A percentile compares a stretch with the other conserved stretches of the same genome.
Conservation (phyloP, 2,888 invertebrate genomes). For the Ctena decussata region DNA sequence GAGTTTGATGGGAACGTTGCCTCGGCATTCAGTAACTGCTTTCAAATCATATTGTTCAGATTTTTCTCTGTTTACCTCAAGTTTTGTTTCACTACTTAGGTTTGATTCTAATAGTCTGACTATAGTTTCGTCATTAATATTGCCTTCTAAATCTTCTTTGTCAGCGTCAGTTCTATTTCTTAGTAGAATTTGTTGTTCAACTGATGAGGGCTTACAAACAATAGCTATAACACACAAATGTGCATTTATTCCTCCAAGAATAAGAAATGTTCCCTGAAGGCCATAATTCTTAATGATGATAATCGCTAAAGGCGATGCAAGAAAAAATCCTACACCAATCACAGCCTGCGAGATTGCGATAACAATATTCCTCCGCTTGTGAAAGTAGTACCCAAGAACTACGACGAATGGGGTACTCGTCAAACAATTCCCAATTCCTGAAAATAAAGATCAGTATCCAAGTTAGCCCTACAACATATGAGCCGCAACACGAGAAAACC, state of each 20-base stretch:
- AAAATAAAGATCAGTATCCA: no score
- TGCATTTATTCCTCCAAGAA: conserved; percentile 13
- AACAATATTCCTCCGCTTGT: conserved; percentile 49
- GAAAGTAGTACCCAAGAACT: conserved; percentile 63
- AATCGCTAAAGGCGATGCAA: conserved; percentile 11
- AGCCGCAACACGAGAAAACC: no score
- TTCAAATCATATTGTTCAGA: not conserved
- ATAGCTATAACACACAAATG: conserved; percentile 17
- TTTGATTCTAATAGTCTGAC: not conserved
- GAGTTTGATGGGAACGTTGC: not conserved
- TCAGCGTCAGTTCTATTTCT: not conserved
- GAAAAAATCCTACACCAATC: conserved; percentile 62
- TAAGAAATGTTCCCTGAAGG: conserved; percentile 17
- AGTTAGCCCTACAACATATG: no score
- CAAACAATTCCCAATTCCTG: conserved; percentile 67
- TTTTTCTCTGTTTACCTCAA: not conserved
- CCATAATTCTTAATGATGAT: not conserved
- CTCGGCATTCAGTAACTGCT: not conserved
- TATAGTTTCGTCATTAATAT: not conserved
- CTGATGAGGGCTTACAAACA: conserved; percentile 14
- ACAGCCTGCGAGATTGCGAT: conserved; percentile 46
- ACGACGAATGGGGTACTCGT: conserved; percentile 49
- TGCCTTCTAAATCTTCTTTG: not conserved
- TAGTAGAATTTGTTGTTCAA: not conserved
- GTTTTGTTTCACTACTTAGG: not conserved